Percentiles rank a stretch among this genome's conserved stretches.
phyloP scores from a whole-genome alignment of 2,797 vertebrate genomes.

The Gymnothorax reevesii region DNA sequence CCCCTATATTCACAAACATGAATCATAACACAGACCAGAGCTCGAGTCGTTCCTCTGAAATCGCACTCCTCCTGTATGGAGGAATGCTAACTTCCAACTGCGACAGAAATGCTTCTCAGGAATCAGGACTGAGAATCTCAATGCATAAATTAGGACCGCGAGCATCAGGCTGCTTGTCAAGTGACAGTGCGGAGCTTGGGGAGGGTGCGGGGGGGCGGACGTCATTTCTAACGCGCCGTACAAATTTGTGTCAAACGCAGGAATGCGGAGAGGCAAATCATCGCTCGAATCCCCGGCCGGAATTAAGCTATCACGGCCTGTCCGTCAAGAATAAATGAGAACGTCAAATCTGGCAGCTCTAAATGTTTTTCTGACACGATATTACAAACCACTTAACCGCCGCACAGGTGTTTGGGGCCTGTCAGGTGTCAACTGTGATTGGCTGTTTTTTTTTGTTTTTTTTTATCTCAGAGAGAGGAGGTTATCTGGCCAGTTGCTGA shows the following conservation, averaged over 20 bases:
- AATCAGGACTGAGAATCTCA: background rate
- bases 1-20: background rate
- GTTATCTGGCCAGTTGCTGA: background rate
- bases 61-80: background rate
- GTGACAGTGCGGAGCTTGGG: background rate
- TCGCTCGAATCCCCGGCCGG: too few species aligned
- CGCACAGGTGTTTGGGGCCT: background rate
- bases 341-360: background rate
- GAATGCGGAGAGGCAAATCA: background rate
- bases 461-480: background rate
- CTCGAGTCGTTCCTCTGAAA: background rate
- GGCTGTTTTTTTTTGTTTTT: background rate
- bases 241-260: background rate
- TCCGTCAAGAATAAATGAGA: background rate
- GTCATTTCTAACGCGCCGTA: background rate
- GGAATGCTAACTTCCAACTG: background rate
- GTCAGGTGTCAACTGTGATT: background rate
- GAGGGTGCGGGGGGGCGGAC: background rate
- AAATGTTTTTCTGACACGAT: background rate
- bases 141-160: background rate
- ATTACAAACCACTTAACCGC: background rate
- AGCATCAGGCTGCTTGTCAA: background rate
- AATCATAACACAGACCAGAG: background rate
- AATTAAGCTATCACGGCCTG: conserved; percentile 9
- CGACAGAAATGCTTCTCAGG: background rate